Evolutionary conservation across 2,797 vertebrate species (phyloP), one percentile per base, ranked within the genome.

Genomic region (Jordanella pulchra): DNA sequence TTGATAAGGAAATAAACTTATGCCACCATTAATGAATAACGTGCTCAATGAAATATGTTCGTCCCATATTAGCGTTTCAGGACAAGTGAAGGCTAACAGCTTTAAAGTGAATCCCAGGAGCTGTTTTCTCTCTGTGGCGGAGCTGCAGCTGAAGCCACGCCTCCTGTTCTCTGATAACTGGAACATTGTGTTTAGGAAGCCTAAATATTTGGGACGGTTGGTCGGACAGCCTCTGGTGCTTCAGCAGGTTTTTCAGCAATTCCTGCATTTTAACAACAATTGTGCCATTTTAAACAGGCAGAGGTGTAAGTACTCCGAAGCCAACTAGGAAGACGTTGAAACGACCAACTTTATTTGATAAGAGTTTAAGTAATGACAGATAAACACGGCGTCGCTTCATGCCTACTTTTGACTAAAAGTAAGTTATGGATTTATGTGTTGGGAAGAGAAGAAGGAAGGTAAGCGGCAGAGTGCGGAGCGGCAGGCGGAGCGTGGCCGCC

Each of bases 351-450:
- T 54, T 39, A 30, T 23, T 30, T 55, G 78, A 45, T 56, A 47
- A 47, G 82, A 79, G 78, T 76, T 72, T 63, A 81, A 93, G 93
- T 90, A 84, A 93, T 93, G 92, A 91, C 65, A 85, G 89, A 80
- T 45, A 81, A 84, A 85, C 86, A 85, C 67, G 64, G 18, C 73
- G 76, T 65, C 74, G 75, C 77, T 79, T 72, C 84, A 87, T 84
- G 84, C 42, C 76, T 81, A 70, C 80, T 81, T 84, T 80, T 77
- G 67, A 65, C 80, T 75, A 86, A 77, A 64, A 86, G 78, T 73
- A 86, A 89, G 75, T 84, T 89, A 95, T 95, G 94, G 94, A 92
- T 86, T 72, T 91, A 72, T 85, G 82, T 75, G 86, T 89, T 81
- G 89, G 88, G 76, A 91, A 81, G 84, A 90, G 86, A 82, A 83